These are phyloP conservation scores for Rhimphoctona megacephalus DNA, from an alignment of 2,888 invertebrate genomes.

Conservation along the genomic window DNA sequence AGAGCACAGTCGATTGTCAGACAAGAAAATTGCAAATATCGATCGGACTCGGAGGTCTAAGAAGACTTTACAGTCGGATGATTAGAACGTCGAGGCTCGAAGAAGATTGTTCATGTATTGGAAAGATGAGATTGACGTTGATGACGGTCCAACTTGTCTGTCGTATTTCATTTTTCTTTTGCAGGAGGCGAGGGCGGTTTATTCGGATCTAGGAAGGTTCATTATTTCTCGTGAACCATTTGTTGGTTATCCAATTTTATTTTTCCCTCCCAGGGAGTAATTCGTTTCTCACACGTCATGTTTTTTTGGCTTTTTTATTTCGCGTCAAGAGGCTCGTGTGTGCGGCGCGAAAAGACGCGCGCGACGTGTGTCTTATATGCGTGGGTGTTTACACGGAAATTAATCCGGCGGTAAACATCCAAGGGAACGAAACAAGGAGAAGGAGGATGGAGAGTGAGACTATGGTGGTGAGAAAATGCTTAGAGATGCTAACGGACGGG, in stretches of 20 bases:
- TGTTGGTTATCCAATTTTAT: neutral
- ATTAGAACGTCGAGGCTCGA: neutral
- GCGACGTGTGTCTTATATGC: constrained; percentile 33
- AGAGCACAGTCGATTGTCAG: constrained; percentile 19
- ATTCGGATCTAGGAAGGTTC: neutral
- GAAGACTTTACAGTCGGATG: constrained; percentile 6
- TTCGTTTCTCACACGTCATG: neutral
- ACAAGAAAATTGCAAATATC: constrained; percentile 17
- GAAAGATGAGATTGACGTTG: constrained; percentile 4
- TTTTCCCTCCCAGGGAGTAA: neutral
- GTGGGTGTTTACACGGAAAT: constrained; percentile 77
- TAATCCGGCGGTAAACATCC: constrained; percentile 73
- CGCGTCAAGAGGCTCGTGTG: constrained; percentile 1
- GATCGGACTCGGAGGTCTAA: neutral
- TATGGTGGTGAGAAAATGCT: constrained; percentile 52
- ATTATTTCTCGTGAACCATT: neutral
- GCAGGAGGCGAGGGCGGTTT: neutral
- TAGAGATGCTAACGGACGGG: constrained; percentile 35
- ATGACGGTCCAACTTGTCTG: neutral
- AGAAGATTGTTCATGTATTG: neutral
- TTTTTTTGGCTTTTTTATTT: neutral
- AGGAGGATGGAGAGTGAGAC: neutral
- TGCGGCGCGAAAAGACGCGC: constrained; percentile 48
- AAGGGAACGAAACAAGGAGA: constrained; percentile 51
- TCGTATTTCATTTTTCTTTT: neutral